Evolutionary conservation across 2,888 invertebrate genomes (phyloP).

Genomic region (Brenthis hecate): DNA sequence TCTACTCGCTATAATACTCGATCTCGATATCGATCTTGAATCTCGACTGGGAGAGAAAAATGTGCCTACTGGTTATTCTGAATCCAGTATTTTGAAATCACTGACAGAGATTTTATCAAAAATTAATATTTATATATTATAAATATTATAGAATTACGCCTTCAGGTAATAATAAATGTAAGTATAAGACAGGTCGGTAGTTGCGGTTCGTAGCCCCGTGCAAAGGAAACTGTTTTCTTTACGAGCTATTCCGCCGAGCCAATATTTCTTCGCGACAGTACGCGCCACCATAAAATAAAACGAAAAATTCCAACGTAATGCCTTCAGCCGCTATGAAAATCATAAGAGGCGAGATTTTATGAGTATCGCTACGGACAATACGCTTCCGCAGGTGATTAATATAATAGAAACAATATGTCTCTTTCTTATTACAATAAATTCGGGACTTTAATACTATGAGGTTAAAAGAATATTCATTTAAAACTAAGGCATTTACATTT

Average conservation of each 20-base stretch:
- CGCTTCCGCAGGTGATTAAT: constrained; percentile 71
- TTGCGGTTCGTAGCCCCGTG: constrained; percentile 77
- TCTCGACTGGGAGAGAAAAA: too few relatives aligned
- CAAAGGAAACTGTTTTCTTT: constrained; percentile 79
- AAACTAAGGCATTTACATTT: not conserved
- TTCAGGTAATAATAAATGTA: constrained; percentile 64
- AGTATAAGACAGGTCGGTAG: constrained; percentile 56
- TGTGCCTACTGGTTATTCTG: too few relatives aligned
- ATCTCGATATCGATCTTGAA: too few relatives aligned
- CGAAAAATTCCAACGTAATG: constrained; percentile 79
- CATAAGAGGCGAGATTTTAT: constrained; percentile 79
- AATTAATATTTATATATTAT: not conserved
- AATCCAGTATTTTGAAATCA: too few relatives aligned
- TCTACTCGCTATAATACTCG: too few relatives aligned
- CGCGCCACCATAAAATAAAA: constrained; percentile 82
- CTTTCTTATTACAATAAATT: constrained; percentile 14
- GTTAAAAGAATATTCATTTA: too few relatives aligned
- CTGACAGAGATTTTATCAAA: too few relatives aligned
- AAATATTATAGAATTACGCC: not conserved
- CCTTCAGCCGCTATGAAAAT: constrained; percentile 75
- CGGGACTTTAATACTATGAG: not conserved
- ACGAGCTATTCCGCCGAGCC: constrained; percentile 82
- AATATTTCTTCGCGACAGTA: constrained; percentile 82
- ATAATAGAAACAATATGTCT: constrained; percentile 45
- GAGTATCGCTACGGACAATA: constrained; percentile 63